Conservation (phyloP, 1,140 invertebrate species). For the Drosophila orosa region DNA sequence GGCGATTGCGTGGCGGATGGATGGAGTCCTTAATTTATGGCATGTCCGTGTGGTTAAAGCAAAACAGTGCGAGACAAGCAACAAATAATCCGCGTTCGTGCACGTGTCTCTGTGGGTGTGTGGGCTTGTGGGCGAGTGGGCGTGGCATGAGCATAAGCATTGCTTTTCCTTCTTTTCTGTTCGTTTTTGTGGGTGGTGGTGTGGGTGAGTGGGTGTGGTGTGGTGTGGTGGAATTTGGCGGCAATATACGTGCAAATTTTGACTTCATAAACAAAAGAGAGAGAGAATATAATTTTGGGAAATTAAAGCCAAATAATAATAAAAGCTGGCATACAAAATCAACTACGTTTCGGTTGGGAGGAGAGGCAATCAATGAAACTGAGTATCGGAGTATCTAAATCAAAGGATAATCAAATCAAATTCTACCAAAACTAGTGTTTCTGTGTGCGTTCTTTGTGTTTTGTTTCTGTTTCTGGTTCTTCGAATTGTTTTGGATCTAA, state of each 20-base stretch:
- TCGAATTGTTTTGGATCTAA: constrained; percentile 47
- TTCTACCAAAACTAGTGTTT: constrained; percentile 54
- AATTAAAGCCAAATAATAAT: constrained; percentile 39
- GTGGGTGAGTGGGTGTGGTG: constrained; percentile 31
- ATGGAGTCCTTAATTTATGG: constrained; percentile 44
- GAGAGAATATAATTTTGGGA: constrained; percentile 21
- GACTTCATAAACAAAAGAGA: constrained; percentile 57
- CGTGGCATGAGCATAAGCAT: constrained; percentile 23
- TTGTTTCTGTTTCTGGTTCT: constrained; percentile 68
- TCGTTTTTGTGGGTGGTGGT: constrained; percentile 29
- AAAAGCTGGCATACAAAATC: constrained; percentile 20
- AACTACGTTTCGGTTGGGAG: constrained; percentile 12
- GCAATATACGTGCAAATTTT: constrained; percentile 60
- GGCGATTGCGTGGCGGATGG: constrained; percentile 29
- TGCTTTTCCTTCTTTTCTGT: constrained; percentile 13
- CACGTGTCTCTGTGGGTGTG: constrained; percentile 22
- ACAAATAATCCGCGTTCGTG: constrained; percentile 55
- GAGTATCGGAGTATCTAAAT: constrained; percentile 25
- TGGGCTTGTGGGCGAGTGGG: constrained; percentile 16
- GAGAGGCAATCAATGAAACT: constrained; percentile 23
- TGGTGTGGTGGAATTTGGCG: constrained; percentile 60
- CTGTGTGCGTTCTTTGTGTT: constrained; percentile 48
- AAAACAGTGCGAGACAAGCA: constrained; percentile 56
- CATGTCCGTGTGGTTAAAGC: constrained; percentile 45
- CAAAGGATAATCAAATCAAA: constrained; percentile 13